Evolutionary conservation across 1,140 invertebrate species (phyloP).

Genomic region (Bacillus rossius): DNA sequence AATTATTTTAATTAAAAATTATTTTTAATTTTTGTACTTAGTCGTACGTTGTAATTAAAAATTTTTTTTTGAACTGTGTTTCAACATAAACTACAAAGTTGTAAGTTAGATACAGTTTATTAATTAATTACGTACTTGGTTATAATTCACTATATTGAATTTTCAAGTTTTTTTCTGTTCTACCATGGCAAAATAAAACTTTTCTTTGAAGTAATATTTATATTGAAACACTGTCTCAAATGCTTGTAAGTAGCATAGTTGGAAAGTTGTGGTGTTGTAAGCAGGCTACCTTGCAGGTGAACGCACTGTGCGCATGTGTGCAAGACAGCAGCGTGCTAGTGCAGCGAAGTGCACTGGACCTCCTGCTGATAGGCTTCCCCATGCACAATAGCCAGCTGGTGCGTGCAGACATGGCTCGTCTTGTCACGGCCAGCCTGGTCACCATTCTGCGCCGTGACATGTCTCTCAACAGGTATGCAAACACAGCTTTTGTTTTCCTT

Average conservation of each 20-base stretch:
- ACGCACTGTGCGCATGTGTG: conserved; percentile 64
- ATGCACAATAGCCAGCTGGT: conserved; percentile 76
- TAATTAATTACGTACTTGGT: too few relatives aligned
- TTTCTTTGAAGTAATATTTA: not conserved
- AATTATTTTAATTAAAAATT: too few relatives aligned
- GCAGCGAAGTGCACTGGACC: conserved; percentile 81
- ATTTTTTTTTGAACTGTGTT: too few relatives aligned
- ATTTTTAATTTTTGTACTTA: too few relatives aligned
- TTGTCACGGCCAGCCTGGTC: conserved; percentile 74
- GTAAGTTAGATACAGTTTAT: too few relatives aligned
- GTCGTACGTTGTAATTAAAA: too few relatives aligned
- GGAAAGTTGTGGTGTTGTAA: too few relatives aligned
- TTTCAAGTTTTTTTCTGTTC: too few relatives aligned
- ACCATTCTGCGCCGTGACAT: conserved; percentile 87
- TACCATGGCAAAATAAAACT: not conserved
- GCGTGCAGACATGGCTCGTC: conserved; percentile 64
- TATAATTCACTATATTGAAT: too few relatives aligned
- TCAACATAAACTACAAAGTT: too few relatives aligned
- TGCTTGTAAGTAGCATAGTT: not conserved
- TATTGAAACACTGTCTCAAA: not conserved
- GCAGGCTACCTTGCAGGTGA: conserved; percentile 43
- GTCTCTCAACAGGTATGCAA: conserved; percentile 73
- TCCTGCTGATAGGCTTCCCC: conserved; percentile 79
- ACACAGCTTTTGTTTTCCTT: not conserved
- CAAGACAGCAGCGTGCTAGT: conserved; percentile 80